Evolutionary conservation across 2,888 invertebrate species (phyloP), one percentile per base, ranked within the genome.

Genomic region (Ferdinandea cuprea): DNA sequence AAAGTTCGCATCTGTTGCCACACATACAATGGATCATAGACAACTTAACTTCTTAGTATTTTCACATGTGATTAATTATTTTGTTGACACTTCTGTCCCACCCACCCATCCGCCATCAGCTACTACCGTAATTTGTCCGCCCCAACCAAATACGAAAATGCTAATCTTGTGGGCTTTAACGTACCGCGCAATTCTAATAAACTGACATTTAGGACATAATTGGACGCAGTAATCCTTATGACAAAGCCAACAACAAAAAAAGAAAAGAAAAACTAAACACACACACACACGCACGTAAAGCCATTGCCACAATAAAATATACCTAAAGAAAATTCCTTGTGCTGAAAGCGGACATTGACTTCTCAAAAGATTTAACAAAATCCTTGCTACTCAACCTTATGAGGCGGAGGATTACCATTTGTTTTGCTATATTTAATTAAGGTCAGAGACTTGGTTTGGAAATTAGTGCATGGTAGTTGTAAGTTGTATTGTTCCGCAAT

Each of bases 191-290:
- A 65, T 73, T 73, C 56, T 65, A 73, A 65, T 73, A 73, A 73
- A 63, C 56, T 65, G 73, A 73, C 73, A 73, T 65, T 56, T 65
- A 65, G 56, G 65, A 40, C 65, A 56, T 65, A 73, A 73, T 73
- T 65, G 56, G 44, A 73, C 56, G 56, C 65, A 48, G 65, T 73
- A 73, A 73, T 73, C 73, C 73, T 65, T 65, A 65, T 58, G 65
- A 73, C 56, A 56, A 65, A 40, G 13, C 44, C 37, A 37, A 15
- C 52, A 13, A 30, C 61, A 48, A 30, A 19, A 48, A 15, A 32
- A 66, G n/a, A n/a, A n/a, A n/a, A n/a, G n/a, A 42, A 28, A 28
- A 5, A 40, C 13, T 4, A 17, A 9, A 46, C 65, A 50, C 13
- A 17, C 52, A 28, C 17, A 65, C 17, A 50, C 9, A 50, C 1